phyloP scores from a whole-genome alignment of 2,888 invertebrate species.

The Beris morrisii region DNA sequence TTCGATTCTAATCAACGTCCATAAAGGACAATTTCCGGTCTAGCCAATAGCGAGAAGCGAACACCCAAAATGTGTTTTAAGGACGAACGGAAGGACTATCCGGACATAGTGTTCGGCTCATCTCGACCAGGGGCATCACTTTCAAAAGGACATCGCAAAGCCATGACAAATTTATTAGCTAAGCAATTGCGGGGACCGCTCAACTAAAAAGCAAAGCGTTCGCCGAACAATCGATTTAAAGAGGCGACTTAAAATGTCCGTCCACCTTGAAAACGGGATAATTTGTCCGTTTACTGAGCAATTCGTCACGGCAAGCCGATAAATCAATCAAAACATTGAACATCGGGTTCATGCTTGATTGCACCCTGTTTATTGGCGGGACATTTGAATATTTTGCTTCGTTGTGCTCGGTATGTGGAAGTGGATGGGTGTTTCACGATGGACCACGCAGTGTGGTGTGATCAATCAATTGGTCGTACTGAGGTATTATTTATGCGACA shows the following conservation, averaged over 20 bases:
- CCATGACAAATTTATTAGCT: conserved; percentile 27
- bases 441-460: conserved; percentile 16
- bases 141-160: conserved; percentile 10
- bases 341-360: conserved; percentile 12
- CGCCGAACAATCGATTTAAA: conserved; percentile 17
- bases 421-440: not conserved
- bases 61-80: not conserved
- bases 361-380: conserved; percentile 13
- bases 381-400: conserved; percentile 2
- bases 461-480: conserved; percentile 27
- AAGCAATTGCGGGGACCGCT: conserved; percentile 13
- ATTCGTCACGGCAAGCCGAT: conserved; percentile 25
- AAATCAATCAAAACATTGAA: conserved; percentile 29
- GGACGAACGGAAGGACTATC: conserved; percentile 5
- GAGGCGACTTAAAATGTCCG: conserved; percentile 8
- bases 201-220: conserved; percentile 6
- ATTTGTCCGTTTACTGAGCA: conserved; percentile 26
- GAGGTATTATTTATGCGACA: conserved; percentile 24
- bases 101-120: not conserved
- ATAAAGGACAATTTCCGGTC: conserved; percentile 31
- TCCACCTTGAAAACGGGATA: conserved; percentile 20
- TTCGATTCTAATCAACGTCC: conserved; percentile 12
- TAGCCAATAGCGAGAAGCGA: conserved; percentile 15
- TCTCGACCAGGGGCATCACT: conserved; percentile 10
- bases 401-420: not conserved